These are phyloP conservation scores for Agriotes lineatus DNA, from an alignment of 2,888 invertebrate genomes.

Conservation along the genomic window DNA sequence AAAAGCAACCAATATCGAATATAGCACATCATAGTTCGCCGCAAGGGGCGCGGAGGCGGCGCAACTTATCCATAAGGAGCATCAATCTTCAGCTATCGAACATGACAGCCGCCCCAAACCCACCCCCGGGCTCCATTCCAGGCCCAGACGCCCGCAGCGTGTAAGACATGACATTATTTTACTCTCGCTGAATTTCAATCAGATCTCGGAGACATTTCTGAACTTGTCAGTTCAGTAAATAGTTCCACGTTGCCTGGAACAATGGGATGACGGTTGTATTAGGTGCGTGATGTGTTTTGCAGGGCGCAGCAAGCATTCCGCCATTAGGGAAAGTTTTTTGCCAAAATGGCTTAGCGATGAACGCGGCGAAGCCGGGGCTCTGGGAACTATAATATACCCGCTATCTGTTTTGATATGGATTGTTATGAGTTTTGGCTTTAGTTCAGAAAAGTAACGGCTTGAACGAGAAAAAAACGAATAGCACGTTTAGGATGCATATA, in stretches of 20 bases:
- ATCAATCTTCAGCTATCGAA: constrained; percentile 62
- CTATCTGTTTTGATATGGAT: too few relatives aligned
- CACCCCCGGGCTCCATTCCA: constrained; percentile 44
- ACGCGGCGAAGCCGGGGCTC: too few relatives aligned
- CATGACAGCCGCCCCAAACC: constrained; percentile 54
- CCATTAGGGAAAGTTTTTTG: too few relatives aligned
- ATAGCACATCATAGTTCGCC: constrained; percentile 35
- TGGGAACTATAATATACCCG: too few relatives aligned
- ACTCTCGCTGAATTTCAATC: constrained; percentile 60
- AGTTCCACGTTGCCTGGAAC: constrained; percentile 48
- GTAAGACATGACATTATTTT: constrained; percentile 60
- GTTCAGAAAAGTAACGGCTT: too few relatives aligned
- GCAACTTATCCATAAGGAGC: constrained; percentile 60
- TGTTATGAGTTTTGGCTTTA: too few relatives aligned
- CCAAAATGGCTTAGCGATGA: too few relatives aligned
- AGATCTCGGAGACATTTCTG: constrained; percentile 55
- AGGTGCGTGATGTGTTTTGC: constrained; percentile 16
- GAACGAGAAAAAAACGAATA: too few relatives aligned
- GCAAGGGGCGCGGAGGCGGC: constrained; percentile 49
- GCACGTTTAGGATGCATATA: too few relatives aligned
- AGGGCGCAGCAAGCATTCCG: background rate
- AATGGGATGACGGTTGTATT: constrained; percentile 45
- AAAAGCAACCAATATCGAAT: constrained; percentile 39
- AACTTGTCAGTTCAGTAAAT: constrained; percentile 56
- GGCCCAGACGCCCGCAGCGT: constrained; percentile 52